Evolutionary conservation across 2,113 vertebrate genomes (phyloP).

Genomic region (Pica pica): DNA sequence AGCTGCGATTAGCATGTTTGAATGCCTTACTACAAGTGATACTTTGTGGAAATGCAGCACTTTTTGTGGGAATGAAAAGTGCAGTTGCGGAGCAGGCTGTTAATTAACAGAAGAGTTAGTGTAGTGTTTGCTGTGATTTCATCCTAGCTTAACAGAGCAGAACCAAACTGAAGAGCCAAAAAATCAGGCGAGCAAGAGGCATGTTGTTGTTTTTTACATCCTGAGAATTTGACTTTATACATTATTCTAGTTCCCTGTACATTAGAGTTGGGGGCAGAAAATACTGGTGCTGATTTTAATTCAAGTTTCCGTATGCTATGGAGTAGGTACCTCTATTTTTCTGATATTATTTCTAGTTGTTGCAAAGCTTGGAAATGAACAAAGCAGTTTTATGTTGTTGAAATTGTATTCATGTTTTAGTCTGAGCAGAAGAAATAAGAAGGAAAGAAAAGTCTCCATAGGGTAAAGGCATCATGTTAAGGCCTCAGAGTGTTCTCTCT

Average conservation of each 20-base stretch:
- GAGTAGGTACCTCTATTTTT: background rate
- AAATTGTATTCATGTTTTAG: background rate
- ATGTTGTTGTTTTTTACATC: background rate
- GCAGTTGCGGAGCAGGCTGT: conserved; percentile 24
- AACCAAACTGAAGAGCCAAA: conserved; percentile 23
- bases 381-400: background rate
- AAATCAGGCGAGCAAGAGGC: background rate
- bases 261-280: background rate
- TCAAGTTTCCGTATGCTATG: background rate
- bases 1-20: conserved; percentile 48
- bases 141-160: conserved; percentile 44
- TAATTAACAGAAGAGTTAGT: conserved; percentile 61
- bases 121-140: conserved; percentile 59
- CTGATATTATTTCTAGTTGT: background rate
- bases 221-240: background rate
- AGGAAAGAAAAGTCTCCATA: background rate
- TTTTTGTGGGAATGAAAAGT: conserved; percentile 49
- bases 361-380: background rate
- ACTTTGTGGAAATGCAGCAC: conserved; percentile 56
- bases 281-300: background rate
- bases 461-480: background rate
- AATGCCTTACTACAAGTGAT: conserved; percentile 53
- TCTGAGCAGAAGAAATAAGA: background rate
- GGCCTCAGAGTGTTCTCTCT: background rate
- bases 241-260: background rate